Conservation (phyloP, 2,797 vertebrate genomes). For the Cuniculus paca region DNA sequence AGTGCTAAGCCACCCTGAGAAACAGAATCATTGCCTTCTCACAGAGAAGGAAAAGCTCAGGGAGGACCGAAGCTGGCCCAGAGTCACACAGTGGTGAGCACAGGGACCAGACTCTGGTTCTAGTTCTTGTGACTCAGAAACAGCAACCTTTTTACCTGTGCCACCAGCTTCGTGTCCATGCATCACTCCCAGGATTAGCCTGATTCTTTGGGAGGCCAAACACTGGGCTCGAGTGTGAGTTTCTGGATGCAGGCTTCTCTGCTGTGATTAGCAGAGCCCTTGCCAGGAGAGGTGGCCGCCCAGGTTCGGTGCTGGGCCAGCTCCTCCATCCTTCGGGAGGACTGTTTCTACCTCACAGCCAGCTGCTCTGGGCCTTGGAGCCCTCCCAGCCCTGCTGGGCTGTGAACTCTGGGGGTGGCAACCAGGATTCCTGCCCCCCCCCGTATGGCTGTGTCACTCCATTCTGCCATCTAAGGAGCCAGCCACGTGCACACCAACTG, state of each 20-base stretch:
- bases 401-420: background rate
- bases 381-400: background rate
- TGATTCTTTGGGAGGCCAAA: background rate
- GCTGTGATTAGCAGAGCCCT: background rate
- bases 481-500: slow-evolving; percentile 39
- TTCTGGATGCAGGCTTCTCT: background rate
- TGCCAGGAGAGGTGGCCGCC: too few relatives aligned
- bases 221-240: fast-evolving
- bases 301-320: background rate
- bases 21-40: background rate
- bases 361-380: background rate
- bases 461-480: background rate
- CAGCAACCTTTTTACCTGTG: background rate
- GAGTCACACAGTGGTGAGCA: background rate
- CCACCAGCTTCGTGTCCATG: background rate
- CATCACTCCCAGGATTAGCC: background rate
- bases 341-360: background rate
- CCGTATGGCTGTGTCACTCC: background rate
- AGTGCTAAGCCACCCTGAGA: background rate
- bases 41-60: background rate
- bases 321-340: background rate
- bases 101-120: background rate
- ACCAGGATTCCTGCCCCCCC: background rate
- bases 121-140: background rate
- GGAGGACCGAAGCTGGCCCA: background rate